Base-by-base conservation (phyloP, 2,888 invertebrate species). In the Drosophila picticornis region DNA sequence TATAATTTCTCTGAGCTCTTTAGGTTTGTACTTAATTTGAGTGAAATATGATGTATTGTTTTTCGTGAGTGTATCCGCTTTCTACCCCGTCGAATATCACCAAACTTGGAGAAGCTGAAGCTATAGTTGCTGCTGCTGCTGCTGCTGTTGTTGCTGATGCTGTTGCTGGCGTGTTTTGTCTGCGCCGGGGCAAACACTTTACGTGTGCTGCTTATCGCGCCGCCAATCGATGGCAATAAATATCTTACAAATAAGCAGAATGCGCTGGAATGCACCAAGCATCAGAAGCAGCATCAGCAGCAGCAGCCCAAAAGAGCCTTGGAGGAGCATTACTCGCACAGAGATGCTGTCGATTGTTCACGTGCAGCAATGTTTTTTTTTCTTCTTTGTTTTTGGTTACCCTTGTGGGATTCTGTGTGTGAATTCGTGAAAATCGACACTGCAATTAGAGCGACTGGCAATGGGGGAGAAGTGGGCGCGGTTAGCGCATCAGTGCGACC, bases 231-330 rank as follows among this genome's bases (percentile, higher is more conserved):
- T 91, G 92, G 93, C 93, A 93, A 93, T 93, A 93, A 93, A 93
- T 93, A 93, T 93, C 92, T 93, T 93, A 93, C 93, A 93, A 93
- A 93, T 93, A 93, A 92, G 92, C 92, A 92, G 91, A 93, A 92
- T 92, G 93, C 92, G 92, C 91, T 91, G 92, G 92, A 92, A 92
- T 92, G 90, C 88, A 53, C 71, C 51, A 52, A 71, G 70, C 60
- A 56, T 56, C 56, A 57, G 57, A 46, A 57, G 22, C 46, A 57
- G 0, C 56, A 56, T 1, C 56, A 56, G 38, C 56, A 29, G 1
- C 57, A 46, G 40, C 40, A n/a, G 46, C 57, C 46, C 46, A 57
- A 57, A 57, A 57, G 22, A 40, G 43, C 57, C 34, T 52, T 52
- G 70, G 68, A 19, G 52, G 34, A 56, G 38, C 56, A 38, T 13